Conservation (phyloP, 1,140 invertebrate genomes). For the Holotrichia oblita region DNA sequence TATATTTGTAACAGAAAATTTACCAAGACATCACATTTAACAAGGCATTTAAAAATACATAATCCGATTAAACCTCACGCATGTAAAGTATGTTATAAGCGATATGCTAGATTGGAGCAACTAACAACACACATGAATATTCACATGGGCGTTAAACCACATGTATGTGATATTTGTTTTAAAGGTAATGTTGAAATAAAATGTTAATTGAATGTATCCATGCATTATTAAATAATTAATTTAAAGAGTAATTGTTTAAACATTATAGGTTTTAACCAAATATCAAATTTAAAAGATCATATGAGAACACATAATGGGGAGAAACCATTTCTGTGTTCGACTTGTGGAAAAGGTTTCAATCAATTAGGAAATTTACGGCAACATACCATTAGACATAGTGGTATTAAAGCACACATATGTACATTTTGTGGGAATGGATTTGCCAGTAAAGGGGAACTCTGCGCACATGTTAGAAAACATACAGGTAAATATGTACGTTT, state of each 20-base stretch:
- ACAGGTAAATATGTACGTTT: slow-evolving; percentile 57
- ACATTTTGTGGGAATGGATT: slow-evolving; percentile 69
- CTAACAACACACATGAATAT: slow-evolving; percentile 67
- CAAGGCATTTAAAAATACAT: slow-evolving; percentile 65
- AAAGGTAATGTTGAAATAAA: slow-evolving; percentile 61
- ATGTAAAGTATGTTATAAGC: slow-evolving; percentile 44
- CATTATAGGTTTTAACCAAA: slow-evolving; percentile 59
- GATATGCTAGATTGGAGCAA: slow-evolving; percentile 64
- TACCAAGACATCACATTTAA: slow-evolving; percentile 64
- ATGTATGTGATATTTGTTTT: slow-evolving; percentile 67
- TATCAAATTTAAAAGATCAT: slow-evolving; percentile 63
- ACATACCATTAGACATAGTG: slow-evolving; percentile 70
- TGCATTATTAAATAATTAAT: not conserved
- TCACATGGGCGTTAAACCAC: slow-evolving; percentile 67
- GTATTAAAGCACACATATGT: slow-evolving; percentile 69
- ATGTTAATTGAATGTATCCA: not conserved
- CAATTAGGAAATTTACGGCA: slow-evolving; percentile 69
- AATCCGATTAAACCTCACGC: slow-evolving; percentile 62
- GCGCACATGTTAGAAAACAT: slow-evolving; percentile 70
- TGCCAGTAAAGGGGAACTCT: slow-evolving; percentile 70
- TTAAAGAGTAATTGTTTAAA: not conserved
- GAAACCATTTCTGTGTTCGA: slow-evolving; percentile 70
- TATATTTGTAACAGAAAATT: slow-evolving; percentile 63
- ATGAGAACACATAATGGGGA: slow-evolving; percentile 71
- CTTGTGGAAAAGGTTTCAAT: slow-evolving; percentile 72